Evolutionary conservation across 1,140 invertebrate species (phyloP).

Genomic region (Bombus turneri): DNA sequence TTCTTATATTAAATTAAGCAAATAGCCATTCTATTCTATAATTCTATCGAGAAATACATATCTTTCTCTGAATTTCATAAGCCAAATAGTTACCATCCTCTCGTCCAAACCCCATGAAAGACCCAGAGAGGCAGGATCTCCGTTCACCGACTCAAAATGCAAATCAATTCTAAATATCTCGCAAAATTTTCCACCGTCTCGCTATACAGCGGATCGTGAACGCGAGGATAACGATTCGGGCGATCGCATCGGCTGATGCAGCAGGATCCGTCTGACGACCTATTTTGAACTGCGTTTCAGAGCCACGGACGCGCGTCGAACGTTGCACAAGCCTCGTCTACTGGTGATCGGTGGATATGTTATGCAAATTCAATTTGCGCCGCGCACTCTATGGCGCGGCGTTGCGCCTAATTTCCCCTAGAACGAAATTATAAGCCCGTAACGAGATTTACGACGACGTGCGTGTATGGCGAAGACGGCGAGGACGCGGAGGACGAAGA

Average conservation of each 20-base stretch:
- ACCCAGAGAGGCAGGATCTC: neutral
- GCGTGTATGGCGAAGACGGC: constrained; percentile 33
- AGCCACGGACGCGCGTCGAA: constrained; percentile 32
- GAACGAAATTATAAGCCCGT: constrained; percentile 73
- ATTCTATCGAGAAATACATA: too few species aligned
- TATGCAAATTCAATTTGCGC: constrained; percentile 72
- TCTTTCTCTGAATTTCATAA: neutral
- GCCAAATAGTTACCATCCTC: neutral
- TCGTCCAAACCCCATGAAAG: neutral
- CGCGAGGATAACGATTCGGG: constrained; percentile 14
- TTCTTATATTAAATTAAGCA: too few species aligned
- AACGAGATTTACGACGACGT: constrained; percentile 70
- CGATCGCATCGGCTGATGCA: constrained; percentile 21
- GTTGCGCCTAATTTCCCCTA: constrained; percentile 68
- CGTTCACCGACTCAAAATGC: neutral
- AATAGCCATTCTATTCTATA: too few species aligned
- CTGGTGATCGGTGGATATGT: constrained; percentile 66
- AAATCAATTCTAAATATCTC: constrained; percentile 8
- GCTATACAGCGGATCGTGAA: constrained; percentile 11
- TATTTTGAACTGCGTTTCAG: constrained; percentile 52
- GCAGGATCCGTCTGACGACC: constrained; percentile 53
- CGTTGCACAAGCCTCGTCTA: constrained; percentile 41
- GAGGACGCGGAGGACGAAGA: neutral
- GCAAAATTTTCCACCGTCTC: constrained; percentile 11
- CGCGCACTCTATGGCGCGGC: constrained; percentile 39